phyloP scores from a whole-genome alignment of 2,113 vertebrate species.

The Pungitius pungitius region DNA sequence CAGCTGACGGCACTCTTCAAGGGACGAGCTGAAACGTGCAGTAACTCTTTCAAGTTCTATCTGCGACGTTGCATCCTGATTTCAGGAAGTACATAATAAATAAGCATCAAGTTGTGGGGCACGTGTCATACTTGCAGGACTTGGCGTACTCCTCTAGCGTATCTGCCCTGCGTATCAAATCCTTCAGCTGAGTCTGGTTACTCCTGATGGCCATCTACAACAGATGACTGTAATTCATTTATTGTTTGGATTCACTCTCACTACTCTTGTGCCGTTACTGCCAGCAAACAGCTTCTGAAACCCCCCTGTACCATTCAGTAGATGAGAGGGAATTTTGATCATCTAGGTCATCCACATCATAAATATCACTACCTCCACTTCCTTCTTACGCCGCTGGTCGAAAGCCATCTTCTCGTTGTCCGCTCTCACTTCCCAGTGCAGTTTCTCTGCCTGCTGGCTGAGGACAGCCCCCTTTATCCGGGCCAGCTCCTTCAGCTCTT shows the following conservation, averaged over 20 bases:
- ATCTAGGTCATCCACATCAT: not conserved
- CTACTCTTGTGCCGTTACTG: not conserved
- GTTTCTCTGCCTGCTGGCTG: constrained; percentile 86
- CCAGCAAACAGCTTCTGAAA: not conserved
- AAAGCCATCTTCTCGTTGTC: constrained; percentile 86
- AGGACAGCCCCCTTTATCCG: constrained; percentile 83
- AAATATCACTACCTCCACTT: constrained; percentile 83
- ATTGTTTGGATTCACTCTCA: not conserved
- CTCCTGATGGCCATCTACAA: constrained; percentile 85
- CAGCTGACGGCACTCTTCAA: constrained; percentile 81
- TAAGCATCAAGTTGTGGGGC: not conserved
- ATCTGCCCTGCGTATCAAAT: constrained; percentile 82
- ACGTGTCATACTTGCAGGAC: constrained; percentile 83
- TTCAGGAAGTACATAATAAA: not conserved
- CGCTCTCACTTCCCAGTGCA: constrained; percentile 86
- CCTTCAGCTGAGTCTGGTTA: constrained; percentile 83
- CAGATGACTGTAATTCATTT: not conserved
- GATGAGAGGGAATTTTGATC: not conserved
- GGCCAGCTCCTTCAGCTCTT: constrained; percentile 86
- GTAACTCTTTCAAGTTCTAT: not conserved
- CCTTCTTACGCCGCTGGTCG: constrained; percentile 84
- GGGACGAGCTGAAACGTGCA: constrained; percentile 72
- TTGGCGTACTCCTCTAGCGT: constrained; percentile 89
- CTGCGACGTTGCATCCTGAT: not conserved
- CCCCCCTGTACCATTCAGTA: not conserved